Conservation (phyloP, 2,797 vertebrate species). For the Hypotaenidia okinawae region DNA sequence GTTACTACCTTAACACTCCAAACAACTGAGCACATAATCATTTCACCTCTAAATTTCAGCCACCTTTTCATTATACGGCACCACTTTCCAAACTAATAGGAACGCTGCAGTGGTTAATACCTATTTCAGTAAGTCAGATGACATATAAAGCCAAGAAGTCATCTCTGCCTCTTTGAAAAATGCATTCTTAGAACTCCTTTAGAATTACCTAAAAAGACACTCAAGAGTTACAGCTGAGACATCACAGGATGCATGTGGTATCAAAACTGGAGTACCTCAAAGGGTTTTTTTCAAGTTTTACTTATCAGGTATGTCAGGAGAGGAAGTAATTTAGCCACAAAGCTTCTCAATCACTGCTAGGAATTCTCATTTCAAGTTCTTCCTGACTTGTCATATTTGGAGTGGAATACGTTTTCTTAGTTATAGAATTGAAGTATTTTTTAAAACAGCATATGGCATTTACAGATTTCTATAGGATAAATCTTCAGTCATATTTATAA, state of each 20-base stretch:
- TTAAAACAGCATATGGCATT: not conserved
- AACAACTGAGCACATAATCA: not conserved
- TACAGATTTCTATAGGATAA: not conserved
- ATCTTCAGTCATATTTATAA: not conserved
- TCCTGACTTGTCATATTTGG: not conserved
- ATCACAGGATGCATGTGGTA: not conserved
- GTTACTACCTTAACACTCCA: not conserved
- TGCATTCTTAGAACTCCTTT: not conserved
- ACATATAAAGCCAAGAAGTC: not conserved
- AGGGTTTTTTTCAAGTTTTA: not conserved
- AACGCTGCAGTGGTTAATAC: not conserved
- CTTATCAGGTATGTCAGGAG: not conserved
- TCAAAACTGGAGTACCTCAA: not conserved
- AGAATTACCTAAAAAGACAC: not conserved
- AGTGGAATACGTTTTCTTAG: not conserved
- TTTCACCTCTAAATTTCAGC: not conserved
- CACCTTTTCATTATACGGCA: not conserved
- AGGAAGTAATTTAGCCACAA: not conserved
- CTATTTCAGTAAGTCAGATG: not conserved
- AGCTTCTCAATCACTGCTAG: not conserved
- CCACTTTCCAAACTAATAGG: not conserved
- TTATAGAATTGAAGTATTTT: not conserved
- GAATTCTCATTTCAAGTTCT: not conserved
- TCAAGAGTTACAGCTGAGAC: not conserved
- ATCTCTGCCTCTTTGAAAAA: not conserved